phyloP scores from a whole-genome alignment of 2,797 vertebrate species.

The Muraenolepis orangiensis region DNA sequence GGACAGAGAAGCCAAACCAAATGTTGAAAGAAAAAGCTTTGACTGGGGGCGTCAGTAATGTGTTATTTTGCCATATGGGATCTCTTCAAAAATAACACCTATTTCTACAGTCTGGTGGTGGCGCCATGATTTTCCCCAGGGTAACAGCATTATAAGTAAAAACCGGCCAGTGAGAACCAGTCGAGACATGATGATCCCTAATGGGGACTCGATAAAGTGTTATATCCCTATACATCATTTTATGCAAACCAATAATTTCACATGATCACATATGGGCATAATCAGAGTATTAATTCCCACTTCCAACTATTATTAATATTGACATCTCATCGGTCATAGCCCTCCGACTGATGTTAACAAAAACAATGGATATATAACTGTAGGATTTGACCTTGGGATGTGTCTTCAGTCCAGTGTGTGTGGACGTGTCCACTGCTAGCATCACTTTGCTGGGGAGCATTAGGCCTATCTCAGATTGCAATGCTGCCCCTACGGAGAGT shows the following conservation, averaged over 20 bases:
- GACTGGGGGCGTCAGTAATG: background rate
- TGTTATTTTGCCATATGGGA: background rate
- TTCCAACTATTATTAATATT: background rate
- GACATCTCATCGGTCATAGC: background rate
- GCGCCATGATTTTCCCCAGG: background rate
- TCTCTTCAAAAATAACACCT: background rate
- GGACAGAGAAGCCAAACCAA: background rate
- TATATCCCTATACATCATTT: too few relatives aligned
- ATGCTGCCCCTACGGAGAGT: conserved; percentile 39
- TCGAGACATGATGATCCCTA: too few relatives aligned
- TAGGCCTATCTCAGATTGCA: conserved; percentile 71
- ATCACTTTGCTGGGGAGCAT: conserved; percentile 62
- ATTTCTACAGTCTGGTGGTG: background rate
- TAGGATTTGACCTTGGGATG: conserved; percentile 62
- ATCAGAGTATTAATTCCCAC: background rate
- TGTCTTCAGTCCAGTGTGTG: conserved; percentile 37
- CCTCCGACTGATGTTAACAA: too few relatives aligned
- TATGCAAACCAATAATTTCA: background rate
- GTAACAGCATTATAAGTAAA: background rate
- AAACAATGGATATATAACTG: too few relatives aligned
- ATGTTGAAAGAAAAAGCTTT: background rate
- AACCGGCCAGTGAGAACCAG: background rate
- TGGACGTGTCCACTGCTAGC: conserved; percentile 43
- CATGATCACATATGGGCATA: background rate
- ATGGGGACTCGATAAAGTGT: too few relatives aligned